Evolutionary conservation across 2,888 invertebrate genomes (phyloP).

Genomic region (Coremacera marginata): DNA sequence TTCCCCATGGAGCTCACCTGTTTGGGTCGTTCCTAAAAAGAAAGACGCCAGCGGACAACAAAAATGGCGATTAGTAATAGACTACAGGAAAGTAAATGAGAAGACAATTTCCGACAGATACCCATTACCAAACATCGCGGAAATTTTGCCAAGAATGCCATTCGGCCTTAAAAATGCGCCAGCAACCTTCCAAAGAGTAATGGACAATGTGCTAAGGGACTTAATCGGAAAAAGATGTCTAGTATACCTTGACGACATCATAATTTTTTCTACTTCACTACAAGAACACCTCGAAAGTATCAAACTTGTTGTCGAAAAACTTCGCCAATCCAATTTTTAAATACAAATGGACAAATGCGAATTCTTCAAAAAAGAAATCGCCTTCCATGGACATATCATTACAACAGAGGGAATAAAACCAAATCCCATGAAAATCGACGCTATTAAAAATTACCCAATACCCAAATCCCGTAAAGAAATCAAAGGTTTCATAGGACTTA

Average conservation of each 20-base stretch:
- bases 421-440: too few relatives aligned
- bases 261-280: background rate
- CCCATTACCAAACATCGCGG: conserved; percentile 29
- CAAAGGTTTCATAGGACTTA: background rate
- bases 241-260: background rate
- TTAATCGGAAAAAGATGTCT: background rate
- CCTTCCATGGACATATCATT: background rate
- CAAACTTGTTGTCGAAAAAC: background rate
- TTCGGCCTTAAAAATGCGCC: too few relatives aligned
- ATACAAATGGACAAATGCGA: background rate
- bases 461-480: background rate
- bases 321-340: background rate
- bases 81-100: conserved; percentile 38
- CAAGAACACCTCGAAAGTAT: background rate
- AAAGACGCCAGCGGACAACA: conserved; percentile 23
- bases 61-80: conserved; percentile 40
- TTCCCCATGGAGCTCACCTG: too few relatives aligned
- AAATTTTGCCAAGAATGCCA: too few relatives aligned
- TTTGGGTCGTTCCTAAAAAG: conserved; percentile 38
- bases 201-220: conserved; percentile 26
- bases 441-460: background rate
- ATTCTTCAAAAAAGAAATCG: background rate
- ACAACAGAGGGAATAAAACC: background rate
- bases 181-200: too few relatives aligned
- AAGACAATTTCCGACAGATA: conserved; percentile 24